Evolutionary conservation across 2,113 vertebrate species (phyloP), one percentile per base, ranked within the genome.

Genomic region (Spea multiplicata): DNA sequence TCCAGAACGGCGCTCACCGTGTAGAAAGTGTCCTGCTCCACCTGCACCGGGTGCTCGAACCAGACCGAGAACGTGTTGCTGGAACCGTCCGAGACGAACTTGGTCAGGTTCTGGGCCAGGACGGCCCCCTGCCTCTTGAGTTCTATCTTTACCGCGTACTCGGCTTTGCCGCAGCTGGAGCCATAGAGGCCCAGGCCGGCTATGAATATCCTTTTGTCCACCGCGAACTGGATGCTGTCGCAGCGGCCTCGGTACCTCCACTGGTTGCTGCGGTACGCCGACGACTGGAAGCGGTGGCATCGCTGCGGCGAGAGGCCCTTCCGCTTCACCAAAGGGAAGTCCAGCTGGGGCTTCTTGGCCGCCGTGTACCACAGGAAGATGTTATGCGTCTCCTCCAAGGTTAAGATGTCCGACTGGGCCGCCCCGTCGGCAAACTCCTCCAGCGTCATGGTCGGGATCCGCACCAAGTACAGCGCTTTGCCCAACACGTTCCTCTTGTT

Each of bases 281-380:
- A 96, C 0, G 96, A 97, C 85, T 98, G 97, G 83, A 99, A 99
- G 50, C 97, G 93, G 68, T 95, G 95, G 88, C 97, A 99, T 4
- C 91, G 85, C 86, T 97, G 96, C 0, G 96, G 93, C 1, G 84
- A 83, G 0, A 99, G 88, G 50, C 97, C 97, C 84, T 90, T 88
- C 78, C 97, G 87, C n/a, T 94, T 88, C 0, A 85, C 83, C 82
- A 95, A 84, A 0, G 97, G 97, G 76, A 97, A 99, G 80, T 93
- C 95, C 52, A 98, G 86, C 3, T 87, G 81, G 1, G 97, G 97
- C 88, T 99, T 99, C 10, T 94, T 96, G 6, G 93, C 91, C 0
- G 97, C 97, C 0, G 97, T 99, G 90, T 95, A 98, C 97, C 97
- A 99, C 12, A 99, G 90, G 89, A 99, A 99, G 75, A 99, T 91